Evolutionary conservation across 2,888 invertebrate species (phyloP).

Genomic region (Acheta domesticus): DNA sequence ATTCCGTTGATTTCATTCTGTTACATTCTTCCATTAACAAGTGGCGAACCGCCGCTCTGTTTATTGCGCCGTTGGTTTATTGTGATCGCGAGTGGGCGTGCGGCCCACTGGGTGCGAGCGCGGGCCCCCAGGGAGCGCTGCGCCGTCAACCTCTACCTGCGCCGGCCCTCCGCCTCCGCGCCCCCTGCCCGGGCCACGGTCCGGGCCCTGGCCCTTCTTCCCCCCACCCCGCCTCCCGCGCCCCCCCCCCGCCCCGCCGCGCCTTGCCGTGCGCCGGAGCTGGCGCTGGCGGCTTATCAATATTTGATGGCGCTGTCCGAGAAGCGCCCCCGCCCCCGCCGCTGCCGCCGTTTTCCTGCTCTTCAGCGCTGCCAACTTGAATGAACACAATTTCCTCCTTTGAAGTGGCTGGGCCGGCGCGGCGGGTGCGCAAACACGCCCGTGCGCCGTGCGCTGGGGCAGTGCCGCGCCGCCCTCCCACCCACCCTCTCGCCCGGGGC

Average conservation of each 20-base stretch:
- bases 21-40: too few relatives aligned
- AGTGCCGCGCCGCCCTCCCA: too few relatives aligned
- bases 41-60: too few relatives aligned
- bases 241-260: background rate
- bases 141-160: too few relatives aligned
- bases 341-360: background rate
- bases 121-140: too few relatives aligned
- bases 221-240: background rate
- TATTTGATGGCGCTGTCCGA: constrained; percentile 1
- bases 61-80: too few relatives aligned
- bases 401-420: background rate
- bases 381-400: background rate
- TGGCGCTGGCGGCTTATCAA: background rate
- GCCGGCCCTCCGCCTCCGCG: too few relatives aligned
- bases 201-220: background rate
- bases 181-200: too few relatives aligned
- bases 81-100: too few relatives aligned
- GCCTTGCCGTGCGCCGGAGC: background rate
- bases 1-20: too few relatives aligned
- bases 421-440: background rate
- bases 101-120: too few relatives aligned
- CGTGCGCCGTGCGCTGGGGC: too few relatives aligned
- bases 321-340: background rate
- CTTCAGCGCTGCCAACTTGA: background rate
- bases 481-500: background rate